Percentiles rank a stretch among this genome's conserved stretches.
Conservation (phyloP, 1,140 invertebrate species). For the Ceratina australensis region DNA sequence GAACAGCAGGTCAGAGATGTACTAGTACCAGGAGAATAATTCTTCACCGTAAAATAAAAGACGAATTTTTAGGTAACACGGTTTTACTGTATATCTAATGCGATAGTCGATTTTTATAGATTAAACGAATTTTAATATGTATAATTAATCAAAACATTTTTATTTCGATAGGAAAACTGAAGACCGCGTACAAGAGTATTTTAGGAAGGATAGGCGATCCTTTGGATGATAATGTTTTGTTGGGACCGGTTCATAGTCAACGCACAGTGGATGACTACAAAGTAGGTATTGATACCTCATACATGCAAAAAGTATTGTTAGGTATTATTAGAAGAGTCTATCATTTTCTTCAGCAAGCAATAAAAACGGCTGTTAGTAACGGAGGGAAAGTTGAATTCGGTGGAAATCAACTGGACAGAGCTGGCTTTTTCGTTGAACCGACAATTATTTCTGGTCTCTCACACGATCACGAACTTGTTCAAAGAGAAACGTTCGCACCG, state of each 20-base stretch:
- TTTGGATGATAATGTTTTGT: slow-evolving; percentile 90
- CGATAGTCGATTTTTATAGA: too few species aligned
- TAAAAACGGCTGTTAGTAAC: slow-evolving; percentile 86
- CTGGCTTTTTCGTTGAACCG: slow-evolving; percentile 97
- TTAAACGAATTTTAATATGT: not conserved
- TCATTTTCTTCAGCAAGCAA: slow-evolving; percentile 78
- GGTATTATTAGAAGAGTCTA: not conserved
- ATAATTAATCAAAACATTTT: too few species aligned
- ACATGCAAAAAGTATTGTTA: not conserved
- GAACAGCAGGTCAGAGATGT: slow-evolving; percentile 98
- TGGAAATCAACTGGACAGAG: slow-evolving; percentile 90
- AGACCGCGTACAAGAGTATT: slow-evolving; percentile 90
- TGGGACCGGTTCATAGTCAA: slow-evolving; percentile 95
- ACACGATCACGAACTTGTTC: slow-evolving; percentile 91
- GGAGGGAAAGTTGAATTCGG: slow-evolving; percentile 94
- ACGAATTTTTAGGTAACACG: slow-evolving; percentile 76
- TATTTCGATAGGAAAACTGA: slow-evolving; percentile 86
- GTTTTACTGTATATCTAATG: too few species aligned
- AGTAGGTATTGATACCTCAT: slow-evolving; percentile 55
- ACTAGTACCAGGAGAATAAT: slow-evolving; percentile 93
- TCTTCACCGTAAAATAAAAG: slow-evolving; percentile 86
- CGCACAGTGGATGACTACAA: slow-evolving; percentile 89
- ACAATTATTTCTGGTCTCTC: slow-evolving; percentile 95
- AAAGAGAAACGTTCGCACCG: slow-evolving; percentile 97
- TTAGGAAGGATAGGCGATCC: slow-evolving; percentile 93